Evolutionary conservation across 53 echinoderm and acorn worm species (phyloP), one percentile per base, ranked within the genome.

Genomic region (Stichopus horrens): DNA sequence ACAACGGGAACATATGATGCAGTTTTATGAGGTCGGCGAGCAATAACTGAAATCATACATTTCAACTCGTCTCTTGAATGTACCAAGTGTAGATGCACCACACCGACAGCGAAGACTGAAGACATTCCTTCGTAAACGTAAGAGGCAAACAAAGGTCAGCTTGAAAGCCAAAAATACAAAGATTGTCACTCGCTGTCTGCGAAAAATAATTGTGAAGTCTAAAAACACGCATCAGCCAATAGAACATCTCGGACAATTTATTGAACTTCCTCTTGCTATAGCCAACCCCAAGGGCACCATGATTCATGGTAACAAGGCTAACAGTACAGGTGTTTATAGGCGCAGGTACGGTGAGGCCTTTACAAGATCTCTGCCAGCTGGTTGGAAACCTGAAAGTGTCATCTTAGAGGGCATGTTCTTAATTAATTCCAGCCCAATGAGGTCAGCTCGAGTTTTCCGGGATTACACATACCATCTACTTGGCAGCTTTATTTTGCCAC

Each of bases 381-480:
- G 54, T 37, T 91, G 88, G 88, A 53, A 58, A n/a, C 88, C 88
- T 0, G 83, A 91, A 5, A 88, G 83, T 54, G 88, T 91, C 5
- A 88, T 91, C 21, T 53, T 89, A 5, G 90, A 92, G 13, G 87
- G 90, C 5, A 92, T 90, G 92, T 92, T 92, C 54, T 11, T 90
- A 19, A 90, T 92, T 51, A 92, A 92, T 59, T 75, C 89, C 14
- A 54, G 85, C 7, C 89, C 89, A 14, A 37, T 92, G 0, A 23
- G 55, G 8, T 20, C 74, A 5, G 73, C 89, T 74, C 76, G 83
- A 54, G 11, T 13, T 14, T 92, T 89, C 53, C 53, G 89, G n/a
- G 77, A 92, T 86, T 85, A 89, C 73, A 77, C 58, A 9, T 14
- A 57, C 13, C 83, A 82, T 7, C 7, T 91, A n/a, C 52, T 88